Base-by-base conservation (phyloP, 2,888 invertebrate species). In the Heliconius ethilla region DNA sequence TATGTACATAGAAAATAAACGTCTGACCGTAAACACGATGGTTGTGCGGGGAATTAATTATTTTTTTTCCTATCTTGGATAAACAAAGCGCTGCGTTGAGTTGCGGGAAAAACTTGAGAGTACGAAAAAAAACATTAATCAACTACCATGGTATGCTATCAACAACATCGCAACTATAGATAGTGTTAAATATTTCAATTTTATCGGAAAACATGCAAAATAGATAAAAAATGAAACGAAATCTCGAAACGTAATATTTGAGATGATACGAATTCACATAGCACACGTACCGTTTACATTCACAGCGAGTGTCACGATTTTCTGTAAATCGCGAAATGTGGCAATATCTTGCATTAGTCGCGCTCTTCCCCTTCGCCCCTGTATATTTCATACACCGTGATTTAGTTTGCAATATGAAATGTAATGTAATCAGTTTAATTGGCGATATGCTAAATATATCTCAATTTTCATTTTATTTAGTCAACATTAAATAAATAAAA, bases 331-430 rank as follows among this genome's bases (percentile, higher is more conserved):
- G 40, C 63, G 63, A 63, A 25, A 74, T 63, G 22, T 15, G 37
- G 67, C 75, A 75, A 55, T 75, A 67, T 59, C 67, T 37, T 75
- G 67, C 67, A 37, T 59, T 67, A 59, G 4, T 25, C 75, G 18
- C 33, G 27, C 67, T 25, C 75, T 15, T 18, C 3, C 67, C 55
- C 33, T 15, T 5, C 4, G 33, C 22, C 37, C 37, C 37, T 2
- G n/a, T 37, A 33, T 25, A 25, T 33, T 13, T 45, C 45, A 62
- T 73, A 62, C 37, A 25, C 25, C 9, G 33, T 55, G 18, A 55
- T 55, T 70, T n/a, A 33, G 5, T 70, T 55, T 70, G 55, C 29
- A 6, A 55, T 55, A 45, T 69, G 7, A 45, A 25, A 37, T 25
- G 5, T 37, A 18, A 69, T 25, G 3, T 45, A n/a, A 59, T 7